phyloP scores from a whole-genome alignment of 2,888 invertebrate genomes.

The Hymenopus coronatus region DNA sequence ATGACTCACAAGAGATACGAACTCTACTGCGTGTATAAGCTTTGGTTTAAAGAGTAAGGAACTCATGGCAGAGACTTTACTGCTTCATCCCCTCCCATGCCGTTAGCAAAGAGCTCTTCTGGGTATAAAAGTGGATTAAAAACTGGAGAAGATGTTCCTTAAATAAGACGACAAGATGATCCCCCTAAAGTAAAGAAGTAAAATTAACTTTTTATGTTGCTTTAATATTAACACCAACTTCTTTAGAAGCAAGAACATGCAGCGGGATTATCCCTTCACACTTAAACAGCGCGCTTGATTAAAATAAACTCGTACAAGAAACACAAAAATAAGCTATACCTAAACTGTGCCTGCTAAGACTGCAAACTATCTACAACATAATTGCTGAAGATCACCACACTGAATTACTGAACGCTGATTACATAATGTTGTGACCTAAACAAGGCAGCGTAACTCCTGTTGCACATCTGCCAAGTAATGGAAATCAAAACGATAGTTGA shows the following conservation, averaged over 20 bases:
- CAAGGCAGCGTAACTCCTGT: too few relatives aligned
- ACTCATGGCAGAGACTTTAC: not conserved
- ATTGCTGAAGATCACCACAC: too few relatives aligned
- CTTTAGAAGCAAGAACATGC: not conserved
- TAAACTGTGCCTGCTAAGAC: too few relatives aligned
- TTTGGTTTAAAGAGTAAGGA: too few relatives aligned
- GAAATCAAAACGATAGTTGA: too few relatives aligned
- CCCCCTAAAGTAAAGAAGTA: conserved; percentile 3
- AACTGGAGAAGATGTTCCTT: conserved; percentile 5
- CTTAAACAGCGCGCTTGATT: not conserved
- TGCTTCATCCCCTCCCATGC: not conserved
- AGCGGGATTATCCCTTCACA: not conserved
- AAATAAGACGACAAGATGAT: conserved; percentile 3
- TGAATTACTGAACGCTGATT: too few relatives aligned
- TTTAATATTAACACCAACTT: conserved; percentile 1
- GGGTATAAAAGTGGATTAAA: conserved; percentile 18
- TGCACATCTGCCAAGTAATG: too few relatives aligned
- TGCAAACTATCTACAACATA: too few relatives aligned
- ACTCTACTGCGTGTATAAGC: too few relatives aligned
- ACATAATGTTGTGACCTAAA: too few relatives aligned
- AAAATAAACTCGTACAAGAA: not conserved
- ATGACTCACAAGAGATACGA: too few relatives aligned
- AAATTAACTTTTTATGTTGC: conserved; percentile 16
- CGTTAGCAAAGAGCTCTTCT: not conserved
- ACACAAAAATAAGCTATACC: not conserved